Percentiles rank a stretch among this genome's conserved stretches.
Conservation (phyloP, 64 coral and sea anemone genomes). For the Porites lutea region DNA sequence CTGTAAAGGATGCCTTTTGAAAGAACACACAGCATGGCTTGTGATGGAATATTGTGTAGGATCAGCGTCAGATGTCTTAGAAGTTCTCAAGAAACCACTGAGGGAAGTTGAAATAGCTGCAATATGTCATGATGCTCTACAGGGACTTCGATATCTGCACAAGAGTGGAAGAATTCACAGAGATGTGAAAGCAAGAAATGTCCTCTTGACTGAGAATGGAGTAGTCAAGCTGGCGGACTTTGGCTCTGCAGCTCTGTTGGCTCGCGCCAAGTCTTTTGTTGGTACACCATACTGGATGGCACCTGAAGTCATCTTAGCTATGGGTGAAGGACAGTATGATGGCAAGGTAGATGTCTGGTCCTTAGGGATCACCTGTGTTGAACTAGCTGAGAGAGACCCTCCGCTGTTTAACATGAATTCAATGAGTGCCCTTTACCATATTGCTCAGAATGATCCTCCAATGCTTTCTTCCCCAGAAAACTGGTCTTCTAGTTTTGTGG, state of each 20-base stretch:
- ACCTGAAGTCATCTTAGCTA: conserved; percentile 98
- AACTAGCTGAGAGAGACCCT: conserved; percentile 97
- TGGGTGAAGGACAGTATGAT: conserved; percentile 99
- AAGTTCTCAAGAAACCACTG: conserved; percentile 98
- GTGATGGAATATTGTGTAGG: conserved; percentile 99
- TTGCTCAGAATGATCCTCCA: conserved; percentile 98
- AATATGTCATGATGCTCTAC: conserved; percentile 89
- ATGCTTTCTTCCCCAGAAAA: conserved; percentile 47
- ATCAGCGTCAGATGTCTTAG: conserved; percentile 97
- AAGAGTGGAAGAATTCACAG: conserved; percentile 92
- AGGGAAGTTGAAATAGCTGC: conserved; percentile 95
- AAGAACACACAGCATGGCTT: conserved; percentile 99
- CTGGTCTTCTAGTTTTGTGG: conserved; percentile 73
- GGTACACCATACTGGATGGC: conserved; percentile 99
- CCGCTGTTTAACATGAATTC: conserved; percentile 99
- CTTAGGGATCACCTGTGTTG: conserved; percentile 97
- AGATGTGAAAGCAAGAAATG: conserved; percentile 99
- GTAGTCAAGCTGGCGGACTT: conserved; percentile 99
- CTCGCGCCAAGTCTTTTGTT: conserved; percentile 99
- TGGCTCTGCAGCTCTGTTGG: conserved; percentile 91
- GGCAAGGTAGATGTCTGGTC: conserved; percentile 99
- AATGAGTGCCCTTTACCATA: conserved; percentile 99
- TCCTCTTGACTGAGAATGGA: conserved; percentile 97
- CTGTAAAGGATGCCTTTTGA: conserved; percentile 95
- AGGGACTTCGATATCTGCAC: conserved; percentile 97